Base-by-base conservation (phyloP, 2,113 vertebrate species). In the Otocyon megalotis region DNA sequence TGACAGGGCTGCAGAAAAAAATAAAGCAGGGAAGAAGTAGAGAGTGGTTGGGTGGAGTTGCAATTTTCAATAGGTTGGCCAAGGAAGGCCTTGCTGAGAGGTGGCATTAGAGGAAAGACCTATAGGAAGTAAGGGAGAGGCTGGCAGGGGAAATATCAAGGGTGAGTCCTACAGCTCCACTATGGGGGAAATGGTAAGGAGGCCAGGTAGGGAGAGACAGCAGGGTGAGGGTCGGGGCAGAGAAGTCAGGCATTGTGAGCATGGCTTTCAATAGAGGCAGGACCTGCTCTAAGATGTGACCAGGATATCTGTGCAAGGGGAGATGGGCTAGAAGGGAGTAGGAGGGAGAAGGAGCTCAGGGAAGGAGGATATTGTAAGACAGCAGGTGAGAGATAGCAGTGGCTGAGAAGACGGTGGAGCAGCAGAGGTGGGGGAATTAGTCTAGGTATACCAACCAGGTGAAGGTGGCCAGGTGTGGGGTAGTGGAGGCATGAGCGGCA, bases 101-200 rank as follows among this genome's bases (percentile, higher is more conserved):
- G 9, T 26, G 13, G 14, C 54, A 35, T 24, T 50, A 37, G 63
- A 62, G 8, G 30, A 26, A 37, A 43, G n/a, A 65, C 9, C 26
- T 67, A 8, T 11, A 69, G 28, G 50, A 56, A 87, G 43, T 35
- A 56, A 62, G 54, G 32, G 56, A 76, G 16, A 85, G 32, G 32
- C 32, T 37, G 32, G 60, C n/a, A 56, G 89, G n/a, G 48, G 6
- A 30, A 35, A 20, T 14, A n/a, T 35, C 8, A 10, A 28, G n/a
- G 1, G 2, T 9, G 13, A 17, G 26, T 20, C 32, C 30, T 13
- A 8, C 15, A 2, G 3, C 30, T 7, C 28, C 8, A 24, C 4
- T 16, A 2, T 48, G 37, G 20, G 19, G 30, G 19, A 13, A 62
- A n/a, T n/a, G 30, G n/a, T 53, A 30, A 72, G 24, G 67, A 28